A percentile compares a stretch with the other conserved stretches of the same genome.
Evolutionary conservation across 2,888 invertebrate genomes (phyloP).

Genomic region (Sphaerophoria rueppellii): DNA sequence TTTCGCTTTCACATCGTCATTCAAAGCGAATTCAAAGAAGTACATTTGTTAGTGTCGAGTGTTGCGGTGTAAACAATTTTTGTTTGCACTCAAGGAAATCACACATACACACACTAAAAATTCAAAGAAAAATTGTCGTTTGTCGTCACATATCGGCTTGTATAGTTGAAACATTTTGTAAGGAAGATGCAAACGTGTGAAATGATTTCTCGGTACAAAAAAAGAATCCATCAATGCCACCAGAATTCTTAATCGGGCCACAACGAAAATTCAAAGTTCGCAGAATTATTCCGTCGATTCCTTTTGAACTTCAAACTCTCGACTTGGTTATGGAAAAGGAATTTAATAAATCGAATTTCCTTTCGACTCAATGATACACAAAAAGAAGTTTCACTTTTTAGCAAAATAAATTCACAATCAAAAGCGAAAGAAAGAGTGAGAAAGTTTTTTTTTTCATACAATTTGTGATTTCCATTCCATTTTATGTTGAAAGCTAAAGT

Average conservation of each 20-base stretch:
- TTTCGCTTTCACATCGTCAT: not conserved
- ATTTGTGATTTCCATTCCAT: not conserved
- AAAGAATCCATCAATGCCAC: constrained; percentile 19
- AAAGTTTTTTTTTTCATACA: constrained; percentile 16
- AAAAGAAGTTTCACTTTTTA: constrained; percentile 37
- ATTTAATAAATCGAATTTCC: constrained; percentile 38
- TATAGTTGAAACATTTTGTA: not conserved
- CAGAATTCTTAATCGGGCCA: constrained; percentile 34
- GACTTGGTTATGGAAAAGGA: not conserved
- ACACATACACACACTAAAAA: constrained; percentile 4
- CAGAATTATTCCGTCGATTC: constrained; percentile 9
- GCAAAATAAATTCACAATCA: constrained; percentile 17
- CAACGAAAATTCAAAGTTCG: constrained; percentile 27
- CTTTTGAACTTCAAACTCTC: not conserved
- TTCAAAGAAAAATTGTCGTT: not conserved
- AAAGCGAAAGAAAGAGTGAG: not conserved
- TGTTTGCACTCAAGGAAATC: not conserved
- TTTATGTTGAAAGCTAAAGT: not conserved
- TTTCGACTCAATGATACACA: constrained; percentile 30
- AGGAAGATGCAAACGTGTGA: constrained; percentile 23
- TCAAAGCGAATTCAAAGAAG: not conserved
- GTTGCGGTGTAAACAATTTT: constrained; percentile 33
- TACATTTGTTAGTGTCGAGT: constrained; percentile 13
- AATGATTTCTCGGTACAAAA: constrained; percentile 11
- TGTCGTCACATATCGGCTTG: no score